Conservation (phyloP, 2,888 invertebrate species). For the Ceraclea dissimilis region DNA sequence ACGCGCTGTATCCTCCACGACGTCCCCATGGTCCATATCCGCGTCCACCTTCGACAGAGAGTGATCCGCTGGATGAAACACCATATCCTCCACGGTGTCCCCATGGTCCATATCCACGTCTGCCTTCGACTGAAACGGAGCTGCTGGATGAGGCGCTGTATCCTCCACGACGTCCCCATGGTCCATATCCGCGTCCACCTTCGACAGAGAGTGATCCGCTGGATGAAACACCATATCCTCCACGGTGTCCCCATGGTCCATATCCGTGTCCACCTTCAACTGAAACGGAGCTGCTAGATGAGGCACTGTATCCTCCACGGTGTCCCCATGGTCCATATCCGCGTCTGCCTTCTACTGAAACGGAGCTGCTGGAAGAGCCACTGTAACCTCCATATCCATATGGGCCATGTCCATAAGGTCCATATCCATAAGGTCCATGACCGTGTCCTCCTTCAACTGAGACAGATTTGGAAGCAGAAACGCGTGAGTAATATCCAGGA, state of each 20-base stretch:
- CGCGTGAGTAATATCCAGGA: background rate
- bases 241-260: background rate
- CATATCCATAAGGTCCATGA: conserved; percentile 7
- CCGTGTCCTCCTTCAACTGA: background rate
- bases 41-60: conserved; percentile 10
- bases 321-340: background rate
- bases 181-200: conserved; percentile 6
- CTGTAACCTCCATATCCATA: background rate
- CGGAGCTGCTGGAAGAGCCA: background rate
- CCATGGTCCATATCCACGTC: conserved; percentile 3
- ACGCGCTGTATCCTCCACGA: background rate
- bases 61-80: background rate
- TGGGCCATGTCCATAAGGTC: no score
- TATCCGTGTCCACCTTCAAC: conserved; percentile 3
- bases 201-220: background rate
- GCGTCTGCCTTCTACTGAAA: conserved; percentile 4
- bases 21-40: conserved; percentile 8
- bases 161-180: conserved; percentile 7
- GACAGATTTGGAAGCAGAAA: background rate
- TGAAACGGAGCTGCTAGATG: background rate
- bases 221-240: background rate
- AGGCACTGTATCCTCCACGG: background rate
- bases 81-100: background rate
- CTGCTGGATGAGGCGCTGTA: background rate
- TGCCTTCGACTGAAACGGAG: conserved; percentile 11